Base-by-base conservation (phyloP, 2,113 vertebrate species). In the Nestor notabilis region DNA sequence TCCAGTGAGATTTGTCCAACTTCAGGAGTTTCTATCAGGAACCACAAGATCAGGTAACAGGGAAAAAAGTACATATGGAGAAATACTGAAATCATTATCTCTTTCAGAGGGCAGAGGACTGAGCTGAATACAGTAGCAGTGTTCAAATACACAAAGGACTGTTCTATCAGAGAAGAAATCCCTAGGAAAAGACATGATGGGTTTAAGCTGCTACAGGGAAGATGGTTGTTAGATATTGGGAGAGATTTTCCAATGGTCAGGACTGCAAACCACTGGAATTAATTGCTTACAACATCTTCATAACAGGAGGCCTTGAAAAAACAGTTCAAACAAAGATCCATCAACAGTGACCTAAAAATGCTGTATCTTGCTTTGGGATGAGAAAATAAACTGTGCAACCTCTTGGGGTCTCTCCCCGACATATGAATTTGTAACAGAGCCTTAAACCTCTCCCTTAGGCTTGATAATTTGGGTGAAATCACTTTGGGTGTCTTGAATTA, bases 1-100 rank as follows among this genome's bases (percentile, higher is more conserved):
- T 94, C 75, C 78, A 85, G 56, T 72, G 50, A 64, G 82, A 25
- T 44, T 92, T 85, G 88, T 46, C 90, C 92, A 93, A 83, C 20
- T 95, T 96, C 75, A 55, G 41, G 56, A 83, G 7, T 43, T 44
- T 49, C 43, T 55, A 25, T 27, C 3, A 3, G 47, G 69, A 95
- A 13, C 17, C 61, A 83, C 18, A 35, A 55, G 39, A 87, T 11
- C 17, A 55, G 24, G 43, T 84, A 77, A 28, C 5, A 78, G 83
- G 65, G 76, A n/a, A 70, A 81, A 74, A 81, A 27, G 11, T n/a
- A 24, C 37, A 50, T 37, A 44, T 85, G 68, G 52, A 41, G 53
- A 76, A 83, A 80, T 49, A 33, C 8, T 65, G 63, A 87, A 74
- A 93, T 41, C 25, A 7, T 88, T 28, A n/a, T 68, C 70, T 91